Conservation (phyloP, 2,797 vertebrate species). For the Lutjanus argentimaculatus region DNA sequence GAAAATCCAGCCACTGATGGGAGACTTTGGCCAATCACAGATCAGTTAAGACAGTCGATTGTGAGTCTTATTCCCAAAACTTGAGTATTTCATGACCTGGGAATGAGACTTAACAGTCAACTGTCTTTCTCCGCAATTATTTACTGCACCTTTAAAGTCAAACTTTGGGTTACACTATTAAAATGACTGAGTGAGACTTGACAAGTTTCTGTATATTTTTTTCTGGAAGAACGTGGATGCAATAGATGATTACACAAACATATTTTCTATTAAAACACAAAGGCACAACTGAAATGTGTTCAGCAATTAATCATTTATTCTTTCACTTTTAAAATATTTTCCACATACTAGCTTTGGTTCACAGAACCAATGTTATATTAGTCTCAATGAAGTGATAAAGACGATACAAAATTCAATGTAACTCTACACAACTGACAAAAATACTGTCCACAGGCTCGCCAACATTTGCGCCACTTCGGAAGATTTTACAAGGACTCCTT, state of each 20-base stretch:
- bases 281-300: constrained; percentile 55
- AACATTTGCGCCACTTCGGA: constrained; percentile 52
- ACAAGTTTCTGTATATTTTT: constrained; percentile 13
- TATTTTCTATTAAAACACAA: constrained; percentile 29
- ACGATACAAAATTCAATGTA: constrained; percentile 74
- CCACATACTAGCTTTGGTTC: constrained; percentile 81
- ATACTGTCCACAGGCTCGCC: constrained; percentile 58
- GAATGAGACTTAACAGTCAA: too few species aligned
- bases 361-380: constrained; percentile 86
- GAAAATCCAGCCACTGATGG: too few species aligned
- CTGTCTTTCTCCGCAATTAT: too few species aligned
- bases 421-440: constrained; percentile 71
- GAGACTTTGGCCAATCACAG: too few species aligned
- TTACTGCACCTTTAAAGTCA: not conserved
- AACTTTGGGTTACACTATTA: constrained; percentile 9
- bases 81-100: too few species aligned
- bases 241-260: not conserved
- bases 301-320: constrained; percentile 75
- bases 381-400: constrained; percentile 75
- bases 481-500: constrained; percentile 52
- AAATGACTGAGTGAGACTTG: constrained; percentile 11
- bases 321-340: constrained; percentile 71
- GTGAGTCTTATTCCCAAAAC: too few species aligned
- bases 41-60: too few species aligned
- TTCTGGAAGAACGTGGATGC: not conserved